Base-by-base conservation (phyloP, 2,888 invertebrate genomes). In the Atrina japonica region DNA sequence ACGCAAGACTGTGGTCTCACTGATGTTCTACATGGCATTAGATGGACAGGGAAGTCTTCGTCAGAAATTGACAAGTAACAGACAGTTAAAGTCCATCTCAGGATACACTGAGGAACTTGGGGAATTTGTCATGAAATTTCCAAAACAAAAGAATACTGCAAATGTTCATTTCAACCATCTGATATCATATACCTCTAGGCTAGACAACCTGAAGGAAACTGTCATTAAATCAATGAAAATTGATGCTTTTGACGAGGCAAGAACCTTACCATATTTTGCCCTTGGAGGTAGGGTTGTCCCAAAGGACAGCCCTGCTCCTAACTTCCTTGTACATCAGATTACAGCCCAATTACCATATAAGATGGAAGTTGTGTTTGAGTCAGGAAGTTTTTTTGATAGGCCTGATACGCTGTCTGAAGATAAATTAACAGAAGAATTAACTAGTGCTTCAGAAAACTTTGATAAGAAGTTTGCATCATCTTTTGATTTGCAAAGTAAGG, bases 301-400 rank as follows among this genome's bases (percentile, higher is more conserved):
- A 11, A 74, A 71, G 60, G 86, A 91, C 64, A 81, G 83, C 23
- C 81, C 80, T 11, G 84, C 82, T n/a, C 87, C 90, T 16, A 92
- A 92, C 79, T 88, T 91, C 52, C 81, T 92, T 63, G 89, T 92
- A 1, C 87, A 86, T 65, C 88, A 90, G 66, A 83, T 89, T 29
- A 90, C 90, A 25, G 81, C 84, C 9, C 77, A 77, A 81, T 92
- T 96, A 0, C 96, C 97, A 0, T 96, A 96, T 81, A 93, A 94
- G 0, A 89, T 97, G 71, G 97, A 98, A 86, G 85, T 97, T 0
- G 93, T 95, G 0, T 98, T 95, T 87, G 95, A 96, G 76, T 95
- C 96, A 0, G 86, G 77, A 1, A 89, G 89, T 66, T 75, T 83
- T 68, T 35, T 47, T 47, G 64, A 94, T 93, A 9, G 95, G 94